These are phyloP conservation scores for Chamaea fasciata DNA, from an alignment of 2,113 vertebrate species.

Conservation along the genomic window DNA sequence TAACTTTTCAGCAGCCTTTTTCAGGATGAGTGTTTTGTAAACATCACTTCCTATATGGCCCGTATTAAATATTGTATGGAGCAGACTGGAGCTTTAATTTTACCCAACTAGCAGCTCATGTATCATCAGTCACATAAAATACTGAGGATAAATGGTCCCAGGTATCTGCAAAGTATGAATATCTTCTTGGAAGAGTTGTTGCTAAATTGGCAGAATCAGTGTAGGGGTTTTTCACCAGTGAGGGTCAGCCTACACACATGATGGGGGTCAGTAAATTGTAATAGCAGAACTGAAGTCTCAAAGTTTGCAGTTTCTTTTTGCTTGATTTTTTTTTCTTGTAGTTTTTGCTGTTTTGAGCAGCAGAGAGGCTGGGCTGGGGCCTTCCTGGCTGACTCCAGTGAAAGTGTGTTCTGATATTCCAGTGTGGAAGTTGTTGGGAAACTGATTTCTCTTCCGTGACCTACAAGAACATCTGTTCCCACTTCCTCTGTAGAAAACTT, in stretches of 20 bases:
- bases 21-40: not conserved
- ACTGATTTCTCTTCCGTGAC: not conserved
- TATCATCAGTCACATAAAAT: not conserved
- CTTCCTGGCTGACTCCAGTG: not conserved
- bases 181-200: not conserved
- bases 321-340: not conserved
- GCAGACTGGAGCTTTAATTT: not conserved
- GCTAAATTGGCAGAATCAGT: not conserved
- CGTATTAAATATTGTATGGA: not conserved
- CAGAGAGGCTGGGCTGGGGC: not conserved
- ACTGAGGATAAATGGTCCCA: not conserved
- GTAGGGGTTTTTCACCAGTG: fast-evolving
- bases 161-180: not conserved
- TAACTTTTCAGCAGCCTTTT: not conserved
- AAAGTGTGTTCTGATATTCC: not conserved
- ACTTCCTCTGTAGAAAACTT: not conserved
- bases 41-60: not conserved
- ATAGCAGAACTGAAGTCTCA: not conserved
- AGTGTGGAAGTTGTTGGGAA: not conserved
- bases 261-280: not conserved
- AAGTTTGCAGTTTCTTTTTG: not conserved
- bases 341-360: not conserved
- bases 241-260: not conserved
- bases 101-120: not conserved
- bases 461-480: not conserved